Percentiles rank a stretch among this genome's conserved stretches.
phyloP scores from a whole-genome alignment of 2,113 vertebrate genomes.

The Pelecanus crispus region DNA sequence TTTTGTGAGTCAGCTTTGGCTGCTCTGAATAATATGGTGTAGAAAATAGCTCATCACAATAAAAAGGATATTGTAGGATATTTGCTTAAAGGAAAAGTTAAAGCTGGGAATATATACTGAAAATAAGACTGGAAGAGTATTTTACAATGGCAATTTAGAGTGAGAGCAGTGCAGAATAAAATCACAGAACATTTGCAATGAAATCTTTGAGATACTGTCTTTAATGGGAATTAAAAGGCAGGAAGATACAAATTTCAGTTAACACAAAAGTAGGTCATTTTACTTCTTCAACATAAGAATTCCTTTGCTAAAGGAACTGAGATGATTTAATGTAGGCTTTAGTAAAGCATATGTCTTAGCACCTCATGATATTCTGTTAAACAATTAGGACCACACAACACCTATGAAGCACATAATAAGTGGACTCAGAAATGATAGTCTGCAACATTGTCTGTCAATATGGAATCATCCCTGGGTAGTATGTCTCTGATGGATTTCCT shows the following conservation, averaged over 20 bases:
- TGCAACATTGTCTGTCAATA: neutral
- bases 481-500: neutral
- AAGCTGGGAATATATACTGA: neutral
- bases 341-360: neutral
- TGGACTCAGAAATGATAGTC: neutral
- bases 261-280: constrained; percentile 1
- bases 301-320: neutral
- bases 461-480: neutral
- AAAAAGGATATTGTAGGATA: neutral
- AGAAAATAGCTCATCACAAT: constrained; percentile 1
- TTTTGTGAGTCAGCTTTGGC: constrained; percentile 40
- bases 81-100: constrained; percentile 12
- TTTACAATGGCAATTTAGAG: neutral
- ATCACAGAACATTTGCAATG: neutral
- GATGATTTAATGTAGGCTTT: neutral
- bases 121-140: neutral
- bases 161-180: neutral
- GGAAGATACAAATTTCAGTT: neutral
- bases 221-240: neutral
- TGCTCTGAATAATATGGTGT: neutral
- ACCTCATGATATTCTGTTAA: neutral
- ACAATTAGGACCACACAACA: neutral
- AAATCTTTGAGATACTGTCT: neutral
- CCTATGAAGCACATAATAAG: neutral
- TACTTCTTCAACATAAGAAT: neutral